A percentile compares a stretch with the other conserved stretches of the same genome.
Conservation (phyloP, 2,888 invertebrate genomes). For the Drosophila phalerata region DNA sequence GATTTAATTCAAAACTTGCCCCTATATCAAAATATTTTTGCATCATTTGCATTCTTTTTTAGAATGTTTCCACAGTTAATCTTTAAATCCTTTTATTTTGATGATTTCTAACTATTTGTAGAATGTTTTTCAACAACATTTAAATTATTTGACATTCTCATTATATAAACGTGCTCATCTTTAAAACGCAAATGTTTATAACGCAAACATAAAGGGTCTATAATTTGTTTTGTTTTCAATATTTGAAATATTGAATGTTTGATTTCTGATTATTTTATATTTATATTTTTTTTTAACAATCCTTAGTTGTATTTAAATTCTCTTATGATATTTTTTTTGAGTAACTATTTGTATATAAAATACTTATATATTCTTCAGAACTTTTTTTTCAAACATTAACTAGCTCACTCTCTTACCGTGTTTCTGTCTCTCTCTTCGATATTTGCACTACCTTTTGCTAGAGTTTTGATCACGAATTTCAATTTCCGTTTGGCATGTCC, state of each 20-base stretch:
- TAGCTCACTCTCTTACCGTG: not conserved
- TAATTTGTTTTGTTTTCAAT: too few relatives aligned
- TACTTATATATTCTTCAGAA: not conserved
- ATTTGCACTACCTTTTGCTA: not conserved
- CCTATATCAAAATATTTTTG: not conserved
- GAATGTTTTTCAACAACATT: too few relatives aligned
- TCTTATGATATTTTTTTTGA: not conserved
- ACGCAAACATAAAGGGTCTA: too few relatives aligned
- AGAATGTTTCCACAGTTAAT: not conserved
- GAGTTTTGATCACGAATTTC: conserved; percentile 56
- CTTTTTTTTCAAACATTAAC: conserved; percentile 1
- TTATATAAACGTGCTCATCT: too few relatives aligned
- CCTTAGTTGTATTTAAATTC: not conserved
- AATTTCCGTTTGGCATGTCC: conserved; percentile 75
- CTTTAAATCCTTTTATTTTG: not conserved
- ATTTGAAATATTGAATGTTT: too few relatives aligned
- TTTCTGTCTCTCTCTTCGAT: not conserved
- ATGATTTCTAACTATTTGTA: too few relatives aligned
- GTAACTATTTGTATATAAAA: not conserved
- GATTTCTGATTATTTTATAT: too few relatives aligned
- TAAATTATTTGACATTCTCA: too few relatives aligned
- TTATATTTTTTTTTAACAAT: not conserved
- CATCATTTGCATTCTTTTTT: not conserved
- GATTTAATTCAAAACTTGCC: not conserved
- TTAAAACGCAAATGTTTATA: too few relatives aligned